Conservation (phyloP, 1,140 invertebrate genomes). For the Sycobia sp. region DNA sequence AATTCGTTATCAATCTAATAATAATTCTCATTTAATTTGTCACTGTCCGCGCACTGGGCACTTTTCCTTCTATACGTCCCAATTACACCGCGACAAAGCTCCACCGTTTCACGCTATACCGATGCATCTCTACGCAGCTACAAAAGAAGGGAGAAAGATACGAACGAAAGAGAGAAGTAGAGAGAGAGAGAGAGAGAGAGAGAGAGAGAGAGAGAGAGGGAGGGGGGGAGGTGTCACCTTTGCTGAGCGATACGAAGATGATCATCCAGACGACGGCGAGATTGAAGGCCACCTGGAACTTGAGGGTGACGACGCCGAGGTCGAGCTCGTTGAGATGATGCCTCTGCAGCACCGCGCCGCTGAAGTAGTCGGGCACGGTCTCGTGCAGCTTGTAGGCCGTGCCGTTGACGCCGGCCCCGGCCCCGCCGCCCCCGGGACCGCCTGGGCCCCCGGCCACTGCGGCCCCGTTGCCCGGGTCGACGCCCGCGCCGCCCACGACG, state of each 20-base stretch:
- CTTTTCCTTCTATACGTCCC: no score
- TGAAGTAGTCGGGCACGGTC: constrained; percentile 83
- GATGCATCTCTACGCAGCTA: no score
- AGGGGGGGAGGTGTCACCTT: no score
- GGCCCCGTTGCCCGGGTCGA: constrained; percentile 45
- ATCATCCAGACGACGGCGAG: constrained; percentile 89
- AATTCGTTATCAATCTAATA: no score
- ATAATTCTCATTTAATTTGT: no score
- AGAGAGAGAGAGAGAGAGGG: no score
- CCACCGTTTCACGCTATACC: no score
- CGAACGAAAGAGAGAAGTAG: no score
- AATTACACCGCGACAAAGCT: no score
- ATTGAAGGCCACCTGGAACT: constrained; percentile 88
- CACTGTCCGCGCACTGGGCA: no score
- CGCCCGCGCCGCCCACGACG: constrained; percentile 45
- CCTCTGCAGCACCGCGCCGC: constrained; percentile 78
- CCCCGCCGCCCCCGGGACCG: constrained; percentile 33
- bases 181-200: no score
- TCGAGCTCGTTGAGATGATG: constrained; percentile 67
- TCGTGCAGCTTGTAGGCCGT: constrained; percentile 70
- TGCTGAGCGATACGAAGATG: constrained; percentile 85
- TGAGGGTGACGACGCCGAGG: constrained; percentile 70
- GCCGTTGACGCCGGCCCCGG: constrained; percentile 51
- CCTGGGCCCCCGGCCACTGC: constrained; percentile 43
- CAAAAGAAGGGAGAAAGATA: no score